A percentile compares a stretch with the other conserved stretches of the same genome.
phyloP scores from a whole-genome alignment of 1,140 invertebrate species.

The Kradibia gibbosae region DNA sequence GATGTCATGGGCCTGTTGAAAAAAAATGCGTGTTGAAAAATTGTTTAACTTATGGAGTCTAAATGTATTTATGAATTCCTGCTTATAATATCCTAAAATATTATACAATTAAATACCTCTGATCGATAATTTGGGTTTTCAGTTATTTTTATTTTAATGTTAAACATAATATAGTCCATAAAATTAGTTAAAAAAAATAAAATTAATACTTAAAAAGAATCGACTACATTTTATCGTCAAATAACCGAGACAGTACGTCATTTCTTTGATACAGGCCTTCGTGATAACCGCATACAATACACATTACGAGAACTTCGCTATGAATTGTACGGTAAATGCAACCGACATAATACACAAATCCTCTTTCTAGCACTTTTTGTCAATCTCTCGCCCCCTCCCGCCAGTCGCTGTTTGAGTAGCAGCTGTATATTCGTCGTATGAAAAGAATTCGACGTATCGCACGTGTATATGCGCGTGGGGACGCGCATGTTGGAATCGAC shows the following conservation, averaged over 20 bases:
- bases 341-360: background rate
- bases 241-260: background rate
- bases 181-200: too few relatives aligned
- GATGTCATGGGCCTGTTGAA: too few relatives aligned
- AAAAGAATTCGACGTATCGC: background rate
- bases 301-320: background rate
- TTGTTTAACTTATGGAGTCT: too few relatives aligned
- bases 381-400: background rate
- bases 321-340: slow-evolving; percentile 1
- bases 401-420: background rate
- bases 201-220: background rate
- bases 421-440: background rate
- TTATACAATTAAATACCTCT: too few relatives aligned
- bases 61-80: too few relatives aligned
- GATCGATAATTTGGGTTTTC: too few relatives aligned
- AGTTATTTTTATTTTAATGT: too few relatives aligned
- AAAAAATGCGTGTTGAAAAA: too few relatives aligned
- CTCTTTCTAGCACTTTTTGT: slow-evolving; percentile 1
- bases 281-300: slow-evolving; percentile 9
- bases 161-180: too few relatives aligned
- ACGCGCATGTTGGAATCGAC: slow-evolving; percentile 8
- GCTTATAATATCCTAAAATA: too few relatives aligned
- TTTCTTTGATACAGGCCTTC: background rate
- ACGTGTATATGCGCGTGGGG: background rate
- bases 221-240: background rate